Conservation (phyloP, 2,113 vertebrate species). For the Thinocorus orbignyianus region DNA sequence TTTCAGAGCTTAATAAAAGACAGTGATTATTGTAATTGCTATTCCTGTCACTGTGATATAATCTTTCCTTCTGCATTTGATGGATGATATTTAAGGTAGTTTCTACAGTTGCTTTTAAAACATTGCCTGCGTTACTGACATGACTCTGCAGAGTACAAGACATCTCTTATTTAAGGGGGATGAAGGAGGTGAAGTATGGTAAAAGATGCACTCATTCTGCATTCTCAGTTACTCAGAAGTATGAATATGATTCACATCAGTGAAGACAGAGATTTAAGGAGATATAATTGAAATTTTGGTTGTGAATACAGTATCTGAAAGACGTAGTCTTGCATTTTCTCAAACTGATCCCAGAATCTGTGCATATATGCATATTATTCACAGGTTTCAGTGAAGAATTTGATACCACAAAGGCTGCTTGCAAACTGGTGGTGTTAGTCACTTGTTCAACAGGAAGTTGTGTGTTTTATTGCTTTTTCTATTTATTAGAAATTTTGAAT, state of each 20-base stretch:
- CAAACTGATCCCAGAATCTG: not conserved
- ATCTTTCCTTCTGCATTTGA: conserved; percentile 55
- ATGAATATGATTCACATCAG: not conserved
- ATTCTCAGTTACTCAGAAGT: not conserved
- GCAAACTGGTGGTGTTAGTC: not conserved
- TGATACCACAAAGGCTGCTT: not conserved
- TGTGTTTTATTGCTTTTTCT: not conserved
- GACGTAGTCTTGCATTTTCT: not conserved
- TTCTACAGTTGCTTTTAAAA: conserved; percentile 31
- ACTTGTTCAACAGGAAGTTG: not conserved
- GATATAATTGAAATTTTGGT: not conserved
- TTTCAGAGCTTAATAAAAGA: conserved; percentile 56
- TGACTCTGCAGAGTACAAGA: not conserved
- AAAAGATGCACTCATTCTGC: not conserved
- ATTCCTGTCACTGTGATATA: conserved; percentile 29
- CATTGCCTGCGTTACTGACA: not conserved
- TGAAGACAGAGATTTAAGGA: not conserved
- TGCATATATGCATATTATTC: not conserved
- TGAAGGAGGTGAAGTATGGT: not conserved
- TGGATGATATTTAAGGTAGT: conserved; percentile 9
- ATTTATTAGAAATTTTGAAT: not conserved
- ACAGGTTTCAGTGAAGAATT: not conserved
- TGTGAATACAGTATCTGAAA: not conserved
- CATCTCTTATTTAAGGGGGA: not conserved
- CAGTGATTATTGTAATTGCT: conserved; percentile 15